phyloP scores from a whole-genome alignment of 2,797 vertebrate species.

The Pseudochromis fuscus region DNA sequence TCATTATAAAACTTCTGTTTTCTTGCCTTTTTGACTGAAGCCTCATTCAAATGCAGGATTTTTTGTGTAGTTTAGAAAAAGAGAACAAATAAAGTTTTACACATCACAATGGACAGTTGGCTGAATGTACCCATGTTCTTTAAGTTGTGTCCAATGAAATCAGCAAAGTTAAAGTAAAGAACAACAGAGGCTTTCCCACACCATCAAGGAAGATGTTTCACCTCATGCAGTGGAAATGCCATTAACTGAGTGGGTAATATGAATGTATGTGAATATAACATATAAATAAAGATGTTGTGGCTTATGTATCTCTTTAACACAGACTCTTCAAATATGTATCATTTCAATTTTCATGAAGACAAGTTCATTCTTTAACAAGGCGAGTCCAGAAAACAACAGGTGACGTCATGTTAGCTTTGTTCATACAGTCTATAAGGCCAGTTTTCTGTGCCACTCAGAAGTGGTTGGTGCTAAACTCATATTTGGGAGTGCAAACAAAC shows the following conservation, averaged over 20 bases:
- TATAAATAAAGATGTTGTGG: no score
- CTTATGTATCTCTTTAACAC: no score
- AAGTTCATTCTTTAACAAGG: no score
- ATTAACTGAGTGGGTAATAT: background rate
- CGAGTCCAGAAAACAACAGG: no score
- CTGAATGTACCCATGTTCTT: background rate
- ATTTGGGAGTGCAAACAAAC: no score
- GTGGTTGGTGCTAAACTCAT: no score
- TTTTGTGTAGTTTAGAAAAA: background rate
- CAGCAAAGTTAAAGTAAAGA: background rate
- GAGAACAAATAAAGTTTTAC: background rate
- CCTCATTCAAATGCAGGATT: background rate
- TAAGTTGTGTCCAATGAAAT: background rate
- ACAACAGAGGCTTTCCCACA: background rate
- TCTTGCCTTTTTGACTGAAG: background rate
- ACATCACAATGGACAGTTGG: background rate
- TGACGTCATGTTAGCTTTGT: no score
- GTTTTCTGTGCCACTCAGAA: no score
- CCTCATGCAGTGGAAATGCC: background rate
- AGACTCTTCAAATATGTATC: no score
- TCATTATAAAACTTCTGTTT: conserved; percentile 20
- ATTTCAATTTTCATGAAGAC: no score
- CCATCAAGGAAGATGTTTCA: background rate
- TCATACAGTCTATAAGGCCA: no score
- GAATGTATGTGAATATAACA: background rate